These are phyloP conservation scores for Oryzias curvinotus DNA, from an alignment of 2,113 vertebrate species.

Conservation along the genomic window DNA sequence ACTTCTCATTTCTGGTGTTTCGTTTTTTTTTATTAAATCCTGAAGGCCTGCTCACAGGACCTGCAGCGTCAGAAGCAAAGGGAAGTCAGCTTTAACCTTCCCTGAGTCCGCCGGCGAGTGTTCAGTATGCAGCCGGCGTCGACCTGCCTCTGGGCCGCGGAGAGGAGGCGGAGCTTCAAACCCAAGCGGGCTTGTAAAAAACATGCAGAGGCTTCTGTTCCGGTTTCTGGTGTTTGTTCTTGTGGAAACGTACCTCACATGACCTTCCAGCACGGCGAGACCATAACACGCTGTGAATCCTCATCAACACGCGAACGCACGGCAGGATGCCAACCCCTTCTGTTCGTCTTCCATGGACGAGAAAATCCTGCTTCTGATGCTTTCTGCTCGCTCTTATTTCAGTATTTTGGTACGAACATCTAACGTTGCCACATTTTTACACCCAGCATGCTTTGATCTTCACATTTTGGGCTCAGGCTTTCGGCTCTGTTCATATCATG, in stretches of 20 bases:
- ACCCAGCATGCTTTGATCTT: conserved; percentile 53
- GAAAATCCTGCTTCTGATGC: neutral
- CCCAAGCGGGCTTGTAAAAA: conserved; percentile 35
- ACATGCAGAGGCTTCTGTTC: conserved; percentile 6
- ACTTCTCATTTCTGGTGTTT: neutral
- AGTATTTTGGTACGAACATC: conserved; percentile 57
- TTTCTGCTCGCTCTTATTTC: conserved; percentile 7
- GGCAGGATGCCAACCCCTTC: conserved; percentile 37
- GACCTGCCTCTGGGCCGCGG: conserved; percentile 28
- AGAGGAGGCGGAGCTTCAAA: conserved; percentile 32
- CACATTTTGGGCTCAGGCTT: conserved; percentile 10
- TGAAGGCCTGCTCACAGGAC: neutral
- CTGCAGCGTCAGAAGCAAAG: conserved; percentile 16
- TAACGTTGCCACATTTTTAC: conserved; percentile 60
- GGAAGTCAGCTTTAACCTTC: conserved; percentile 19
- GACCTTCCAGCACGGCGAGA: conserved; percentile 34
- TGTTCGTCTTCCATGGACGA: conserved; percentile 16
- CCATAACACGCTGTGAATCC: conserved; percentile 56
- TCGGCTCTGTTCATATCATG: conserved; percentile 3
- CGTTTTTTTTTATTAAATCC: neutral
- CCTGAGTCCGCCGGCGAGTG: conserved; percentile 1
- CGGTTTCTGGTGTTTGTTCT: conserved; percentile 9
- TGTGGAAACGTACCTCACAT: conserved; percentile 51
- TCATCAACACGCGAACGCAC: conserved; percentile 29
- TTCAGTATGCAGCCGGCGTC: conserved; percentile 47